Conservation (phyloP, 53 echinoderm and acorn worm species). For the Apostichopus leukothele region DNA sequence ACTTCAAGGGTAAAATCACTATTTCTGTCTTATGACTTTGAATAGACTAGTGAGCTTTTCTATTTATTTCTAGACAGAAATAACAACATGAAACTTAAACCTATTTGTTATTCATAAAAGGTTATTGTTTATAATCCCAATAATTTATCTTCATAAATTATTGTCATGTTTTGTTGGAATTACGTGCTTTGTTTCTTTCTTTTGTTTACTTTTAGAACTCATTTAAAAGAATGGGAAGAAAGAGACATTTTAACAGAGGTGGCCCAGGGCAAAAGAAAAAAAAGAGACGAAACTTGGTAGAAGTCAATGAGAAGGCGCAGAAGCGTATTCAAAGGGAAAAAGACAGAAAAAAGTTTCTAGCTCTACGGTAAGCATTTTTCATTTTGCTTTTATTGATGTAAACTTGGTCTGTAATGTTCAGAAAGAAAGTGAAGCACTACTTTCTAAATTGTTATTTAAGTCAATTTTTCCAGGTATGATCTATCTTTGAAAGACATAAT, state of each 20-base stretch:
- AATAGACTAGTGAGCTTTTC: too few relatives aligned
- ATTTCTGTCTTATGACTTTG: too few relatives aligned
- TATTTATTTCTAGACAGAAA: too few relatives aligned
- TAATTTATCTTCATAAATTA: too few relatives aligned
- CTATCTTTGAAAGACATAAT: too few relatives aligned
- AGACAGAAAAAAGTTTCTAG: conserved; percentile 3
- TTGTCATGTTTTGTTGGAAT: too few relatives aligned
- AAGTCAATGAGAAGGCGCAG: conserved; percentile 61
- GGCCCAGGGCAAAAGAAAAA: conserved; percentile 59
- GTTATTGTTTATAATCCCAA: too few relatives aligned
- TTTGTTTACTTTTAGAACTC: too few relatives aligned
- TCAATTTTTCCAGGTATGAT: neutral
- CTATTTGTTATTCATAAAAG: too few relatives aligned
- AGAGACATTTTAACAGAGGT: conserved; percentile 57
- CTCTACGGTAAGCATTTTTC: neutral
- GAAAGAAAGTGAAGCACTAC: conserved; percentile 1
- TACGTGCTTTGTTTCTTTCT: too few relatives aligned
- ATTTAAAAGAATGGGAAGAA: conserved; percentile 35
- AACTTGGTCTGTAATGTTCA: neutral
- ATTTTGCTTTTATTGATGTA: neutral
- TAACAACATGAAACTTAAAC: too few relatives aligned
- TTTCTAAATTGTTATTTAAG: neutral
- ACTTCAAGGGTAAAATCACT: too few relatives aligned
- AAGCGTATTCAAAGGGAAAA: conserved; percentile 58
- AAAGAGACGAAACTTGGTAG: conserved; percentile 59